A percentile compares a stretch with the other conserved stretches of the same genome.
These are phyloP conservation scores for Leucophenga montana DNA, from an alignment of 2,888 invertebrate species.

Conservation along the genomic window DNA sequence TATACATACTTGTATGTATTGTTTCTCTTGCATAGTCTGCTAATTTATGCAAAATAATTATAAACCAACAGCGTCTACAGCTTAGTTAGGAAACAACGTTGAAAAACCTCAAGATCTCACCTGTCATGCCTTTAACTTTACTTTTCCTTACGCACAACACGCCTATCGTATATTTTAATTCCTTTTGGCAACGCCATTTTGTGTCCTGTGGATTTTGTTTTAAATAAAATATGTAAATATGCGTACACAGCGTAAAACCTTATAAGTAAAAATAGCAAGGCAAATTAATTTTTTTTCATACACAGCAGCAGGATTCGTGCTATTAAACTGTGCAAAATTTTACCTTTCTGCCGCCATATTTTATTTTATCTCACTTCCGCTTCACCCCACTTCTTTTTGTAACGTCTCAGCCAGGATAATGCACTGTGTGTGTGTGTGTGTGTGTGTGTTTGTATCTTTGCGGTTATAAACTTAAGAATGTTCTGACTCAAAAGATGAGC, in stretches of 20 bases:
- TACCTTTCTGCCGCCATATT: constrained; percentile 14
- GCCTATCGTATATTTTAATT: not conserved
- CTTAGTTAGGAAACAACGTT: no score
- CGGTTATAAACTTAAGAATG: constrained; percentile 39
- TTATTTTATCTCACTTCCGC: not conserved
- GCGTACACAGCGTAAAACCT: constrained; percentile 13
- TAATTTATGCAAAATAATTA: constrained; percentile 32
- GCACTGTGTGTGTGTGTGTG: not conserved
- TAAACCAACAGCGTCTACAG: constrained; percentile 15
- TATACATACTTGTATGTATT: no score
- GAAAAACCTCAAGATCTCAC: no score
- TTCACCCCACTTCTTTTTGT: not conserved
- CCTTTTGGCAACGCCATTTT: not conserved
- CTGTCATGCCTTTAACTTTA: not conserved
- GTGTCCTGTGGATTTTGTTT: constrained; percentile 18
- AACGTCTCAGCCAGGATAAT: not conserved
- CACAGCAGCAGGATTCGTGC: not conserved
- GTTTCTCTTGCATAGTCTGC: not conserved
- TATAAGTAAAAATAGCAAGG: constrained; percentile 12
- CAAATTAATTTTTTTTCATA: constrained; percentile 24
- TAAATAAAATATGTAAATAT: constrained; percentile 33
- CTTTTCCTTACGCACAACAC: not conserved
- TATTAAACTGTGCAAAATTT: not conserved
- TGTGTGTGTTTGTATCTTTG: constrained; percentile 12
- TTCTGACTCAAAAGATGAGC: constrained; percentile 27